Evolutionary conservation across 2,888 invertebrate species (phyloP).

Genomic region (Phorcus lineatus): DNA sequence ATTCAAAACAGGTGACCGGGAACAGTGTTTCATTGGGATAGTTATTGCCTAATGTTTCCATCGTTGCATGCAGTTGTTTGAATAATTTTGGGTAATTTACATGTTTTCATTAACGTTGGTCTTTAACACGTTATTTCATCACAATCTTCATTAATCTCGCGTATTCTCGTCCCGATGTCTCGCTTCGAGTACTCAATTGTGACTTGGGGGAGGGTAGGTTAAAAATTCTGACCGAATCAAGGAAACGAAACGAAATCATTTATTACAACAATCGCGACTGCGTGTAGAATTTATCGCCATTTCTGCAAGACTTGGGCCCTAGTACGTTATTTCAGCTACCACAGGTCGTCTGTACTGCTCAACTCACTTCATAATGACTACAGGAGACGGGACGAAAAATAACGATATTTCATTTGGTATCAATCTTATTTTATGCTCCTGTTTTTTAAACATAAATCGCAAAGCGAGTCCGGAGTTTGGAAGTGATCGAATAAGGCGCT

Average conservation of each 20-base stretch:
- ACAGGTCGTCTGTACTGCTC: not conserved
- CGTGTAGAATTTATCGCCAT: slow-evolving; percentile 17
- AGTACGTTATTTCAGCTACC: too few relatives aligned
- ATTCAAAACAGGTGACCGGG: not conserved
- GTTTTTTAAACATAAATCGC: slow-evolving; percentile 20
- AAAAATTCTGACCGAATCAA: slow-evolving; percentile 1
- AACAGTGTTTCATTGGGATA: not conserved
- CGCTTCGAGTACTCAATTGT: slow-evolving; percentile 1
- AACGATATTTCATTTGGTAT: slow-evolving; percentile 24
- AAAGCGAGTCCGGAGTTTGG: not conserved
- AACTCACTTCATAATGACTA: slow-evolving; percentile 4
- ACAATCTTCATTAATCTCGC: slow-evolving; percentile 20
- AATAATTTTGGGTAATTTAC: slow-evolving; percentile 16
- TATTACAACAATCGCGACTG: not conserved
- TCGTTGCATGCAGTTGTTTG: not conserved
- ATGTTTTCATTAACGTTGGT: slow-evolving; percentile 12
- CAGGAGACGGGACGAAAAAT: slow-evolving; percentile 9
- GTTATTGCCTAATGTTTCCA: not conserved
- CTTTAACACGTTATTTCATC: slow-evolving; percentile 16
- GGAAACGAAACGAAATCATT: slow-evolving; percentile 10
- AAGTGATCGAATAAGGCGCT: not conserved
- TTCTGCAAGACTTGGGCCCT: not conserved
- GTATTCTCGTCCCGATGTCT: slow-evolving; percentile 14
- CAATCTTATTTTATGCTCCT: slow-evolving; percentile 20
- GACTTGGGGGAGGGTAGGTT: slow-evolving; percentile 9